These are phyloP conservation scores for Numenius arquata DNA, from an alignment of 2,113 vertebrate species.

Conservation along the genomic window DNA sequence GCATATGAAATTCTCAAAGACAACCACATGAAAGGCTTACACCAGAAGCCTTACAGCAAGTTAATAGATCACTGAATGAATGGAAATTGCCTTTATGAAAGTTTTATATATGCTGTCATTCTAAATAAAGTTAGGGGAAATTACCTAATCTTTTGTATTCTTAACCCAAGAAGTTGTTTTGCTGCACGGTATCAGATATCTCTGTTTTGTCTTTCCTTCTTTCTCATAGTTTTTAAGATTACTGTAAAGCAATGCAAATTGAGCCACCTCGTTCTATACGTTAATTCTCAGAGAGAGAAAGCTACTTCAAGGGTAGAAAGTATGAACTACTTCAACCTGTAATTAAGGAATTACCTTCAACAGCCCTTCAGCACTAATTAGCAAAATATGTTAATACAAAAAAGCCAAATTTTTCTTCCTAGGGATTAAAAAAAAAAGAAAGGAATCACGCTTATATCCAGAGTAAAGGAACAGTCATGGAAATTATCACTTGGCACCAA, in stretches of 20 bases:
- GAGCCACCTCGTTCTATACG: neutral
- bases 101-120: neutral
- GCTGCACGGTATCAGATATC: neutral
- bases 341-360: neutral
- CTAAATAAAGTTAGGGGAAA: neutral
- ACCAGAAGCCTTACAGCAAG: slow-evolving; percentile 10
- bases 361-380: neutral
- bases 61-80: neutral
- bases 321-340: neutral
- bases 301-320: neutral
- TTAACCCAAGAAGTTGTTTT: neutral
- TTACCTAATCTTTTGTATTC: neutral
- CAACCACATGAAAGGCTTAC: neutral
- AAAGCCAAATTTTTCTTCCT: neutral
- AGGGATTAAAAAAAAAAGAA: neutral
- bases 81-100: slow-evolving; percentile 4
- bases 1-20: slow-evolving; percentile 8
- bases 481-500: neutral
- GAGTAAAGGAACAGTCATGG: neutral
- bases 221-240: neutral
- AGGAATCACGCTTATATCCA: neutral
- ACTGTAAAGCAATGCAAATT: neutral
- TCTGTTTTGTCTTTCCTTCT: neutral
- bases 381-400: neutral
- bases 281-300: neutral